Base-by-base conservation (phyloP, 2,113 vertebrate species). In the Zootoca vivipara region DNA sequence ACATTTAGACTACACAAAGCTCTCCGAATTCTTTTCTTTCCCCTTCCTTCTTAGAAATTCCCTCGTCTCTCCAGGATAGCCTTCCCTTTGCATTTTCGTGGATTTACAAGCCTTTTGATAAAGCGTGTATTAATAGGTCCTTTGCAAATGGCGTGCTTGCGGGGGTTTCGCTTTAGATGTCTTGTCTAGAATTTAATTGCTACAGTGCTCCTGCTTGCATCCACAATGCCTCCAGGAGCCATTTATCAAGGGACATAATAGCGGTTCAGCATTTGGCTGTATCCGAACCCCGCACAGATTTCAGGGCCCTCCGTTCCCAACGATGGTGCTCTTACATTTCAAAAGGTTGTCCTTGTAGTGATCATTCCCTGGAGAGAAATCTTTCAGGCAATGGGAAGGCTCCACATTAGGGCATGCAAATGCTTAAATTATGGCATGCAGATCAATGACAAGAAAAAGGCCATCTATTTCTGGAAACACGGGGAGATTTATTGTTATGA, bases 381-480 rank as follows among this genome's bases (percentile, higher is more conserved):
- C 82, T 93, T 94, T 91, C 26, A 24, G 90, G 89, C 85, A 87
- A 91, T 86, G 79, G 85, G 46, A 91, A 93, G 64, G 62, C 89
- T 91, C 92, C 94, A 93, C 88, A 84, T 87, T 91, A 92, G 82
- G 87, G 94, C 92, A 94, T 93, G 95, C 70, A 95, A 94, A 96
- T 94, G 91, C 95, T 95, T 95, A 93, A 96, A 95, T 96, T 93
- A 91, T 72, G 78, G 91, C 89, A 95, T 95, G 83, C 89, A 95
- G 95, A 96, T 95, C 95, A 95, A 93, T 96, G 94, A 94, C 93
- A 95, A 95, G 93, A 96, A 96, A 91, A 92, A 96, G 94, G 95
- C 95, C 95, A 93, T 90, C 95, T 96, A 97, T 97, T 97, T 97
- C 89, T 95, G 95, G 96, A 92, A 96, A 95, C 94, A 94, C 89